Percentiles rank a stretch among this genome's conserved stretches.
Evolutionary conservation across 2,888 invertebrate species (phyloP).

Genomic region (Cryptocephalus moraei): DNA sequence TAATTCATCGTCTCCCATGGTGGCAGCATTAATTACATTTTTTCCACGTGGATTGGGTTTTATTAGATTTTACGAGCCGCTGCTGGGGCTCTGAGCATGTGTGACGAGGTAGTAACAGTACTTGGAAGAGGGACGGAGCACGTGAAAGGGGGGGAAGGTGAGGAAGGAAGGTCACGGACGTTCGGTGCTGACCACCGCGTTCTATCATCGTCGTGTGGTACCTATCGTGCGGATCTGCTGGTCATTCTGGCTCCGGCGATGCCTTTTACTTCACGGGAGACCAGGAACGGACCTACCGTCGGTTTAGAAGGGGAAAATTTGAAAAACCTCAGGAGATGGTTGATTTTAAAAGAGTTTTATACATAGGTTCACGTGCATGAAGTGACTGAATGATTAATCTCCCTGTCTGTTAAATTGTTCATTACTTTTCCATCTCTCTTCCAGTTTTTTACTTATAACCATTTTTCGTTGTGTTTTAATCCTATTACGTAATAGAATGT

Average conservation of each 20-base stretch:
- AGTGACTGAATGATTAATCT: too few relatives aligned
- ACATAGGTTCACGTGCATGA: too few relatives aligned
- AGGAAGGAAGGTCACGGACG: slow-evolving; percentile 37
- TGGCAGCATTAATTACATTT: neutral
- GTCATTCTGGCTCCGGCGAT: slow-evolving; percentile 6
- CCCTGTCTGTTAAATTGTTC: too few relatives aligned
- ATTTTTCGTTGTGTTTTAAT: too few relatives aligned
- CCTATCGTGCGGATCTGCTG: slow-evolving; percentile 6
- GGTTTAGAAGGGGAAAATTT: too few relatives aligned
- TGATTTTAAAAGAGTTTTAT: too few relatives aligned
- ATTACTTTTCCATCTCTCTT: too few relatives aligned
- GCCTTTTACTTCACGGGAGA: neutral
- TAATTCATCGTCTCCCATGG: neutral
- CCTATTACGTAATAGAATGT: too few relatives aligned
- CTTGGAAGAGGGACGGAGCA: slow-evolving; percentile 14
- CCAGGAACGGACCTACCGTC: too few relatives aligned
- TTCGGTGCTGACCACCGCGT: slow-evolving; percentile 28
- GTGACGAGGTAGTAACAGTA: slow-evolving; percentile 12
- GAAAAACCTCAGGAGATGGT: too few relatives aligned
- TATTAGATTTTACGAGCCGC: neutral
- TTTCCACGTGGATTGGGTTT: neutral
- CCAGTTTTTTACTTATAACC: too few relatives aligned
- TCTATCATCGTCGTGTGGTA: slow-evolving; percentile 23
- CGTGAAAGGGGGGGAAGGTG: slow-evolving; percentile 16
- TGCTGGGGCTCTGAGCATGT: neutral